phyloP scores from a whole-genome alignment of 2,797 vertebrate species.

The Meriones psammophilus region DNA sequence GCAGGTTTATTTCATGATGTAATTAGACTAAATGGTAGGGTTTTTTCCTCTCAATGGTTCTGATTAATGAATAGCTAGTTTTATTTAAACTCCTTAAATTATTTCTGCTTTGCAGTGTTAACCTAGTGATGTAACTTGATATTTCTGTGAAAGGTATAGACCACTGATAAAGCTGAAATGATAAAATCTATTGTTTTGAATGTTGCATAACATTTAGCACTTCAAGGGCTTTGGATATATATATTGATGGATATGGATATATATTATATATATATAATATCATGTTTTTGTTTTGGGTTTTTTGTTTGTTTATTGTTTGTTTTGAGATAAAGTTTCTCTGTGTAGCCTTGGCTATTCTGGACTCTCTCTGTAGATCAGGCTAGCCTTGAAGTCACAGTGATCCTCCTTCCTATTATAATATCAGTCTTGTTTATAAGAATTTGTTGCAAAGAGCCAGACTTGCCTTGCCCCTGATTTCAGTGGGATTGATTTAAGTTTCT shows the following conservation, averaged over 20 bases:
- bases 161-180: neutral
- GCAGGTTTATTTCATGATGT: neutral
- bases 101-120: neutral
- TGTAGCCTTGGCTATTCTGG: too few relatives aligned
- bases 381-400: too few relatives aligned
- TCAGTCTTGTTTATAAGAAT: neutral
- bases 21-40: neutral
- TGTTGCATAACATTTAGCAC: neutral
- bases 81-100: constrained; percentile 11
- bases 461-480: too few relatives aligned
- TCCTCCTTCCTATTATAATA: neutral
- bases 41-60: neutral
- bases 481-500: too few relatives aligned
- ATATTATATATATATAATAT: neutral
- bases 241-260: too few relatives aligned
- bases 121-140: neutral
- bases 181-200: neutral
- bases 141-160: constrained; percentile 1
- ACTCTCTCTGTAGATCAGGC: too few relatives aligned
- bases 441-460: neutral
- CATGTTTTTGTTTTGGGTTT: too few relatives aligned
- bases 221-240: neutral
- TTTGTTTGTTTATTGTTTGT: too few relatives aligned
- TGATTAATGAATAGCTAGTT: neutral
- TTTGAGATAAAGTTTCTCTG: too few relatives aligned